phyloP scores from a whole-genome alignment of 2,888 invertebrate genomes.

The Eupithecia exiguata region DNA sequence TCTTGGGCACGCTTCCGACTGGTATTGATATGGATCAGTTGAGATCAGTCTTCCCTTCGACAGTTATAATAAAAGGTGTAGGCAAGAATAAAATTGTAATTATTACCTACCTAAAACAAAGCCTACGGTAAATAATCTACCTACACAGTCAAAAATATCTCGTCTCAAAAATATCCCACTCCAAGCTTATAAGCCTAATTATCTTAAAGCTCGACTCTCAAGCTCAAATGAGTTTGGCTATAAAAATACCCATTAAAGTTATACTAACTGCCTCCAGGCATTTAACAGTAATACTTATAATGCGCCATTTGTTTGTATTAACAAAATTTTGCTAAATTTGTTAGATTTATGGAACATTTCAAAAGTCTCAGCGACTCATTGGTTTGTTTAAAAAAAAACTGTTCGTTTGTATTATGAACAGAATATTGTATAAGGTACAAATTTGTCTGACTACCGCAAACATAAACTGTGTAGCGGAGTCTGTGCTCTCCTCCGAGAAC shows the following conservation, averaged over 20 bases:
- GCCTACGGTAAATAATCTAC: background rate
- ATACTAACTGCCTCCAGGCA: slow-evolving; percentile 29
- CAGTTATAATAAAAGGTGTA: background rate
- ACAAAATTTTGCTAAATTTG: slow-evolving; percentile 1
- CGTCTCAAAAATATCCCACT: slow-evolving; percentile 17
- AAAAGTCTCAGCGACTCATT: background rate
- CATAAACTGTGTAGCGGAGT: too few species aligned
- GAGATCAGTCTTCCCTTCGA: too few species aligned
- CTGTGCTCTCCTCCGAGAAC: too few species aligned
- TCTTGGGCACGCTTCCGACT: too few species aligned
- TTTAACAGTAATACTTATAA: slow-evolving; percentile 10
- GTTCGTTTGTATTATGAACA: too few species aligned
- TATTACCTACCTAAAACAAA: background rate
- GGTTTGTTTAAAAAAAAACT: too few species aligned
- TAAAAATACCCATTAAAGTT: slow-evolving; percentile 34
- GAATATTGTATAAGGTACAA: too few species aligned
- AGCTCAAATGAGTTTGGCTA: slow-evolving; percentile 34
- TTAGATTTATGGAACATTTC: background rate
- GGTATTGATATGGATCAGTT: too few species aligned
- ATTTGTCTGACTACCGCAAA: too few species aligned
- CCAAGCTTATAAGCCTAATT: slow-evolving; percentile 15
- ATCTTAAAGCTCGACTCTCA: slow-evolving; percentile 9
- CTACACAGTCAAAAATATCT: background rate
- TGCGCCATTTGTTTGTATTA: slow-evolving; percentile 19
- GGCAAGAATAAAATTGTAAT: too few species aligned